Conservation (phyloP, 2,113 vertebrate genomes). For the Nannobrachium achirus region DNA sequence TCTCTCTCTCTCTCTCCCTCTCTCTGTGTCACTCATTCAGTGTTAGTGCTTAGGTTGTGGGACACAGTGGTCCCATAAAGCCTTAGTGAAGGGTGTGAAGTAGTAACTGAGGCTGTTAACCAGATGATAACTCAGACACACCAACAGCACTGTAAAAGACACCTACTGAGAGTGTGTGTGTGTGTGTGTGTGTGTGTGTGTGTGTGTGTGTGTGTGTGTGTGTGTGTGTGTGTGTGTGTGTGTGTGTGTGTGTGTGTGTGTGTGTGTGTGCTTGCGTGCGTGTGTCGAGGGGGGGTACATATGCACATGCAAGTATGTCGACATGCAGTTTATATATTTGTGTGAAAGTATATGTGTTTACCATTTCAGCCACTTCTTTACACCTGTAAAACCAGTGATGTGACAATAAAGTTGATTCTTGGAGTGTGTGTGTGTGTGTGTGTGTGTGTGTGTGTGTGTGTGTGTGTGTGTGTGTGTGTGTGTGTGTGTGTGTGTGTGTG, state of each 20-base stretch:
- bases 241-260: not conserved
- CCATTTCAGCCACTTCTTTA: not conserved
- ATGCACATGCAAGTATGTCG: no score
- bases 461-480: slow-evolving; percentile 1
- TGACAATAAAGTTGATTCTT: not conserved
- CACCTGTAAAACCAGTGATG: not conserved
- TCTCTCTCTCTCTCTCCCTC: not conserved
- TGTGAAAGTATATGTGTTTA: not conserved
- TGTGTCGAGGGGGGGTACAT: no score
- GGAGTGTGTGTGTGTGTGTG: not conserved
- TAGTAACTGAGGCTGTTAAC: no score
- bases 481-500: not conserved
- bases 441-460: not conserved
- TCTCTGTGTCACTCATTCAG: no score
- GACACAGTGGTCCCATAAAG: slow-evolving; percentile 16
- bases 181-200: not conserved
- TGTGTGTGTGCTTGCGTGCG: not conserved
- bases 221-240: not conserved
- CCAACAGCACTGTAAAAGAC: slow-evolving; percentile 79
- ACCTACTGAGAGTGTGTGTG: slow-evolving; percentile 51
- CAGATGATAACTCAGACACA: not conserved
- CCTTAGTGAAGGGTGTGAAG: slow-evolving; percentile 82
- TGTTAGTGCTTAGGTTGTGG: no score
- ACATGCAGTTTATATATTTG: not conserved
- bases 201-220: not conserved